phyloP scores from a whole-genome alignment of 2,797 vertebrate species.

The Myotis myotis region DNA sequence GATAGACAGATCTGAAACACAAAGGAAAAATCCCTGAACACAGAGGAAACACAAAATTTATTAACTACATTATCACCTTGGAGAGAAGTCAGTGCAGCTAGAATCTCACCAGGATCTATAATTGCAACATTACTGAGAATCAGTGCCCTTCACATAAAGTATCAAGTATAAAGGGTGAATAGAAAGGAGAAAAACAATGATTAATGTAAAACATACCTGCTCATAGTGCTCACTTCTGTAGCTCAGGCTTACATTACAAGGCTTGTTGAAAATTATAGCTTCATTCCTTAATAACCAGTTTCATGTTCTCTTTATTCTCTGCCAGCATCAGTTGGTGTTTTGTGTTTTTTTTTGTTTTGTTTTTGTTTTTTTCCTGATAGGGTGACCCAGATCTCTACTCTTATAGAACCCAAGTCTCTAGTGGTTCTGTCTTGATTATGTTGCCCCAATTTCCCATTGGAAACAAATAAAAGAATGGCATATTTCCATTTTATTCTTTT shows the following conservation, averaged over 20 bases:
- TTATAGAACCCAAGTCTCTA: neutral
- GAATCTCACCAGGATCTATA: neutral
- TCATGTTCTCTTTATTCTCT: neutral
- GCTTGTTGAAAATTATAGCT: neutral
- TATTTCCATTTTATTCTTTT: conserved; percentile 3
- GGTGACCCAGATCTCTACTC: neutral
- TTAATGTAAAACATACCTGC: neutral
- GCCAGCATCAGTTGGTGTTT: neutral
- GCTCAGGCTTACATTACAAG: neutral
- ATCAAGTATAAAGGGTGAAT: neutral
- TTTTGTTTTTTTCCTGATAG: neutral
- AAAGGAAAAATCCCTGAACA: neutral
- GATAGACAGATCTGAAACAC: neutral
- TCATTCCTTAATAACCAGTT: neutral
- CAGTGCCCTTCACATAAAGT: neutral
- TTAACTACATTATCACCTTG: neutral
- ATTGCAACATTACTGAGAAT: neutral
- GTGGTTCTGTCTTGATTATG: neutral
- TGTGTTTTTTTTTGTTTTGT: neutral
- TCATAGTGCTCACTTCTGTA: neutral
- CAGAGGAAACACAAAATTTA: neutral
- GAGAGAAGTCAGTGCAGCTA: neutral
- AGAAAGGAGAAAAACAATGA: neutral
- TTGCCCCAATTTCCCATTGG: neutral
- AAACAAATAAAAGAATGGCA: neutral